These are phyloP conservation scores for Pandemis corylana DNA, from an alignment of 2,888 invertebrate genomes.

Conservation along the genomic window DNA sequence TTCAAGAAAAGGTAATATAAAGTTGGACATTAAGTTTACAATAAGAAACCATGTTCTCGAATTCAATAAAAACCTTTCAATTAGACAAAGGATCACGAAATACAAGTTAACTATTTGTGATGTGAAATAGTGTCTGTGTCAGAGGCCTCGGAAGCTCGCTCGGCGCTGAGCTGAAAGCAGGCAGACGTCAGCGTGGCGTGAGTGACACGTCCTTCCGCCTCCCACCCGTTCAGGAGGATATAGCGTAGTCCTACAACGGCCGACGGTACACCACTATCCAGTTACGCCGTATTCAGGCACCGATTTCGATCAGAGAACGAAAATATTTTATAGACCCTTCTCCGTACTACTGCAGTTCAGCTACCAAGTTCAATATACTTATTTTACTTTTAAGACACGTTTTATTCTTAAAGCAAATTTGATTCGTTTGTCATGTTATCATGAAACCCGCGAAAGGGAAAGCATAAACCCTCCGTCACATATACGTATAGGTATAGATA, in stretches of 20 bases:
- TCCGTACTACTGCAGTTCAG: neutral
- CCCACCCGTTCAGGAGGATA: conserved; percentile 57
- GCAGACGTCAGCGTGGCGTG: conserved; percentile 71
- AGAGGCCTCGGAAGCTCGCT: conserved; percentile 74
- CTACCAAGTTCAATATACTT: neutral
- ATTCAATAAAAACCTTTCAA: conserved; percentile 20
- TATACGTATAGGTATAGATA: conserved; percentile 54
- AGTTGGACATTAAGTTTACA: neutral
- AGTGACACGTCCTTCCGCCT: conserved; percentile 81
- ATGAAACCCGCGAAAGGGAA: conserved; percentile 62
- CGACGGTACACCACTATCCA: conserved; percentile 47
- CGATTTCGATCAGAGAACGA: conserved; percentile 21
- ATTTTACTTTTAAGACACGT: conserved; percentile 13
- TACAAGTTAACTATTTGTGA: conserved; percentile 53
- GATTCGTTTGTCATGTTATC: conserved; percentile 51
- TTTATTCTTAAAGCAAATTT: conserved; percentile 34
- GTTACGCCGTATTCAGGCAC: conserved; percentile 57
- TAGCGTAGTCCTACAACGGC: conserved; percentile 58
- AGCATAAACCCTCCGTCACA: conserved; percentile 57
- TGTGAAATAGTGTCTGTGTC: conserved; percentile 65
- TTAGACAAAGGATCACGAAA: conserved; percentile 47
- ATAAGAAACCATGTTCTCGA: neutral
- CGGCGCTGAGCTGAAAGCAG: conserved; percentile 73
- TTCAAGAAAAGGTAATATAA: no score
- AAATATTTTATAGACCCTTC: neutral